Base-by-base conservation (phyloP, 2,888 invertebrate species). In the Stegana nigrithorax region DNA sequence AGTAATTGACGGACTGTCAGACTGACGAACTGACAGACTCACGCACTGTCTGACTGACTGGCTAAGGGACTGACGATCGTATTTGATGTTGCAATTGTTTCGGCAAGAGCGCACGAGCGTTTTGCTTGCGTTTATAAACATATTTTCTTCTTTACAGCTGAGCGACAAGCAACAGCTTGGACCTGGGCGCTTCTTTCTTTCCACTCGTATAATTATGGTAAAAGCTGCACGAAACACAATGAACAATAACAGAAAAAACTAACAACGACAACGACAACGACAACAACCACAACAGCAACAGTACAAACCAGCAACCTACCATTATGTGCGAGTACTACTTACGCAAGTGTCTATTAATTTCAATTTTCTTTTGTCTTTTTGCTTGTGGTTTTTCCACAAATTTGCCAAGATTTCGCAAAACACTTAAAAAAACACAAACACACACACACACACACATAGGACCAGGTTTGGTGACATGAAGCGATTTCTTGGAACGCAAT, bases 191-290 rank as follows among this genome's bases (percentile, higher is more conserved):
- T 39, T 14, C 5, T 39, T 39, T 39, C 17, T 39, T 39, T n/a
- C 39, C 23, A 47, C 23, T 23, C 14, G 2, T 72, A 72, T 76
- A 75, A 75, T 75, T 75, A 78, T 75, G 75, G 78, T 78, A 75
- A 75, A 75, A 75, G 78, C 78, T 71, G 78, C 75, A 75, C 73
- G 75, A 65, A 69, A 66, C 64, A 70, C 51, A 25, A 45, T n/a
- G n/a, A 59, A 59, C 27, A 56, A 51, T 27, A 47, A 25, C 53
- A 36, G 17, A 60, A 58, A 39, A 53, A 14, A 2, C 21, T 14
- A 39, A 25, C 27, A 58, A n/a, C n/a, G n/a, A n/a, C n/a, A n/a
- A n/a, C n/a, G n/a, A n/a, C n/a, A n/a, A n/a, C n/a, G n/a, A n/a
- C n/a, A n/a, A n/a, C n/a, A n/a, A n/a, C n/a, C n/a, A n/a, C n/a